Evolutionary conservation across 2,113 vertebrate genomes (phyloP).

Genomic region (Copsychus sechellarum): DNA sequence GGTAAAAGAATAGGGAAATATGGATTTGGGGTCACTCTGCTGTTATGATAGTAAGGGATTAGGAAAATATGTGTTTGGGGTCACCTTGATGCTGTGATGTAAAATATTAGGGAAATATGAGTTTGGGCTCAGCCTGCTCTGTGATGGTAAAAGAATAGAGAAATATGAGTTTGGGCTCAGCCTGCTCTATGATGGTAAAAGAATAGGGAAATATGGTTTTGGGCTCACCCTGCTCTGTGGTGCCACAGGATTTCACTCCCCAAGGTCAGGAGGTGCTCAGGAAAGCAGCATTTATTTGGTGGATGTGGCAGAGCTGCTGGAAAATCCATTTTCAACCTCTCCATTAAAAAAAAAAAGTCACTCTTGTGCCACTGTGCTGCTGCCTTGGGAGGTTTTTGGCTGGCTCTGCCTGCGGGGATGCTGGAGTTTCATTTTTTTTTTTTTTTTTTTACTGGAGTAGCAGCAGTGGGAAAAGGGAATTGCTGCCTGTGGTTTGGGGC

Average conservation of each 20-base stretch:
- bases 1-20: background rate
- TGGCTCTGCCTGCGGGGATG: background rate
- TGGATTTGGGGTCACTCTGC: background rate
- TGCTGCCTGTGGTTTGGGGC: background rate
- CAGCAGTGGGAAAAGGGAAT: fast-evolving
- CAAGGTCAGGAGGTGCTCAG: background rate
- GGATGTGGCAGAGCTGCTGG: fast-evolving
- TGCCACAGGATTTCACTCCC: background rate
- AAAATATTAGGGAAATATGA: fast-evolving
- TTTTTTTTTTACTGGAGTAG: no score
- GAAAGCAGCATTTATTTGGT: background rate
- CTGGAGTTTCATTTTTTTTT: background rate
- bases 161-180: no score
- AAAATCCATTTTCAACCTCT: background rate
- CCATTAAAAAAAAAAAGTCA: fast-evolving
- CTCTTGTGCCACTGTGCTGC: fast-evolving
- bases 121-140: no score
- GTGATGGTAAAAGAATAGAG: fast-evolving
- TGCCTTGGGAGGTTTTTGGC: background rate
- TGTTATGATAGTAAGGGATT: background rate
- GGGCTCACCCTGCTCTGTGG: background rate
- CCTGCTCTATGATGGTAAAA: background rate
- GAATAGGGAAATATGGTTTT: fast-evolving
- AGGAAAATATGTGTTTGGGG: fast-evolving
- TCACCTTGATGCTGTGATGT: background rate